These are phyloP conservation scores for Panagrolaimus sp. DNA, from an alignment of 1,140 invertebrate species.

Conservation along the genomic window DNA sequence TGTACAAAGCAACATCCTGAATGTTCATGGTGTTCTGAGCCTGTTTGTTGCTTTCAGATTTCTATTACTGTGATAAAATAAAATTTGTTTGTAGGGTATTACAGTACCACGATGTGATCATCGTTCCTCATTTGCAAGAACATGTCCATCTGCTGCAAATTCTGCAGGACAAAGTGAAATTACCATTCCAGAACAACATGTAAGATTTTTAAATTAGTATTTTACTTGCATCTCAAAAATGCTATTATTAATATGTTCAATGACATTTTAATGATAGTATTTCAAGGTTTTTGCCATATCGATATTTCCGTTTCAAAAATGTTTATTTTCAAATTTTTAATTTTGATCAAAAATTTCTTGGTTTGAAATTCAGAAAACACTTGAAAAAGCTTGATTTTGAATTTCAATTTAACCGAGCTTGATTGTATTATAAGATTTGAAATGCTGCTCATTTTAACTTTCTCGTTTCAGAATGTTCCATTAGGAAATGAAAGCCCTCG, in stretches of 20 bases:
- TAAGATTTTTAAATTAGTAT: neutral
- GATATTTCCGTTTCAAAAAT: too few relatives aligned
- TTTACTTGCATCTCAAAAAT: too few relatives aligned
- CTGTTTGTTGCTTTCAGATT: neutral
- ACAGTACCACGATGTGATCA: constrained; percentile 13
- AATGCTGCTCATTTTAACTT: neutral
- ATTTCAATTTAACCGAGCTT: too few relatives aligned
- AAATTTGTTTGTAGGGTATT: neutral
- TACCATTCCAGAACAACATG: constrained; percentile 5
- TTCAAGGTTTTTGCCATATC: too few relatives aligned
- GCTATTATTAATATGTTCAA: neutral
- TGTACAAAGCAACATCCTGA: constrained; percentile 8
- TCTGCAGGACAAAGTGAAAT: neutral
- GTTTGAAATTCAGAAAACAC: too few relatives aligned
- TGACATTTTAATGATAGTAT: too few relatives aligned
- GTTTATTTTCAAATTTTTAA: too few relatives aligned
- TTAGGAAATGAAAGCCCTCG: neutral
- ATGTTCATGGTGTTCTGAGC: constrained; percentile 2
- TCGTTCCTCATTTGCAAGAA: neutral
- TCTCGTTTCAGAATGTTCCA: constrained; percentile 6
- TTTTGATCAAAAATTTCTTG: too few relatives aligned
- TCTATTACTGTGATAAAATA: neutral
- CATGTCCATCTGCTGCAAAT: neutral
- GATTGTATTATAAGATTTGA: too few relatives aligned
- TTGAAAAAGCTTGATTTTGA: too few relatives aligned